Base-by-base conservation (phyloP, 2,113 vertebrate species). In the Corapipo altera region DNA sequence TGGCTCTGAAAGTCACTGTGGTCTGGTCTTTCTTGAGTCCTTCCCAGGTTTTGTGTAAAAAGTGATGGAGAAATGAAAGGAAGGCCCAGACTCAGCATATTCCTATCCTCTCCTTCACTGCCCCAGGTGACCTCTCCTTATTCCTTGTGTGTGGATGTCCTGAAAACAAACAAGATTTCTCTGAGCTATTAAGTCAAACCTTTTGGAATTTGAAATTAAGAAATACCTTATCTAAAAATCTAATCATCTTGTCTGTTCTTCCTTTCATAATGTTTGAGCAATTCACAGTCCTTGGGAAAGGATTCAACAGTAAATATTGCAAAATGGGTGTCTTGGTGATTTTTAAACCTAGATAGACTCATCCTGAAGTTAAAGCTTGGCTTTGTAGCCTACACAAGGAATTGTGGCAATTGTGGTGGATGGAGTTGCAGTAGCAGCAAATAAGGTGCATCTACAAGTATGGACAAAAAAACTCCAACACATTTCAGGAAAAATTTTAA, bases 31-130 rank as follows among this genome's bases (percentile, higher is more conserved):
- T 10, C 64, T 46, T 0, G 1, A 61, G 49, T 48, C 21, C 15
- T 81, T 88, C 37, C 18, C 24, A 28, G 20, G 14, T 64, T 64
- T 80, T 69, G 12, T 33, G 48, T 62, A 43, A 92, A 52, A 84
- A 58, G 9, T 12, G 5, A n/a, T 57, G 30, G 51, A 8, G n/a
- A 57, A 39, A 8, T 10, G 10, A 57, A 69, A 73, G 35, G 30
- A 73, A 59, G 2, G 7, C 28, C 13, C 11, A 28, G 70, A 10
- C 21, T n/a, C 0, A 1, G 46, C 1, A 1, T 44, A 28, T 14
- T 20, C 35, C 23, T 37, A 27, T 17, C 55, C 17, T 11, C 35
- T 87, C 35, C 55, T 28, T 57, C 26, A 30, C 32, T 37, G 62
- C 39, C 32, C 4, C 7, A 4, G 12, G 52, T 54, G 39, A n/a